Evolutionary conservation across 2,797 vertebrate genomes (phyloP).

Genomic region (Jordanella pulchra): DNA sequence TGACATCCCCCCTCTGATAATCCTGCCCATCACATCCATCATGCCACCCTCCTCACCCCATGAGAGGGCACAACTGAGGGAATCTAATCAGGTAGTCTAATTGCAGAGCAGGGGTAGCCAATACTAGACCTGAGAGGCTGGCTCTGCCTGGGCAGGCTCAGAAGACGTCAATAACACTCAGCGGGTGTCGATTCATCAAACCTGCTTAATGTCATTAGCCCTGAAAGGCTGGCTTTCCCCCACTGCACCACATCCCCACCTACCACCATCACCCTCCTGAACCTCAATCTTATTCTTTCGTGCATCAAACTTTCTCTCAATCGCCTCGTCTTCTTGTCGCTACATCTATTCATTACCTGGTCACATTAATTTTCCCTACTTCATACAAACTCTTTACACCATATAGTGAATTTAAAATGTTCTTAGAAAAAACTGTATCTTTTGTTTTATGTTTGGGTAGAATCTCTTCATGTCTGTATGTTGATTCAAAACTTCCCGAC

Average conservation of each 20-base stretch:
- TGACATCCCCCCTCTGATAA: constrained; percentile 71
- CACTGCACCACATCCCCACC: constrained; percentile 22
- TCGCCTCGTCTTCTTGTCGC: constrained; percentile 65
- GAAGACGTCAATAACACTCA: constrained; percentile 80
- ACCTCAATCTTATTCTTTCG: constrained; percentile 64
- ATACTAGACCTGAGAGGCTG: constrained; percentile 69
- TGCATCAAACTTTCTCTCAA: constrained; percentile 65
- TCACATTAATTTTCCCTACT: constrained; percentile 63
- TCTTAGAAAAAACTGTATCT: constrained; percentile 49
- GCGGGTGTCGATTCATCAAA: constrained; percentile 82
- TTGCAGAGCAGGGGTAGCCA: constrained; percentile 74
- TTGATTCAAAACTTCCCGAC: constrained; percentile 6
- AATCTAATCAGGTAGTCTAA: constrained; percentile 83
- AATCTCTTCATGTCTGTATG: constrained; percentile 17
- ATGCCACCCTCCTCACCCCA: constrained; percentile 73
- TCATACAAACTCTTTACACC: constrained; percentile 63
- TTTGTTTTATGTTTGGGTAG: constrained; percentile 44
- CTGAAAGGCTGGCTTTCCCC: constrained; percentile 77
- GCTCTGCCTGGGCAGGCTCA: constrained; percentile 62
- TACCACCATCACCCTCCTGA: constrained; percentile 33
- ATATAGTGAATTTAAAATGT: constrained; percentile 60
- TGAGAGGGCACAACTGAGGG: constrained; percentile 75
- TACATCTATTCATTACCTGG: constrained; percentile 71
- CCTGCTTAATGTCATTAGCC: constrained; percentile 85
- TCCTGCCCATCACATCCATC: constrained; percentile 81